These are phyloP conservation scores for Typhlichthys eigenmanni DNA, from an alignment of 2,797 vertebrate genomes.

Conservation along the genomic window DNA sequence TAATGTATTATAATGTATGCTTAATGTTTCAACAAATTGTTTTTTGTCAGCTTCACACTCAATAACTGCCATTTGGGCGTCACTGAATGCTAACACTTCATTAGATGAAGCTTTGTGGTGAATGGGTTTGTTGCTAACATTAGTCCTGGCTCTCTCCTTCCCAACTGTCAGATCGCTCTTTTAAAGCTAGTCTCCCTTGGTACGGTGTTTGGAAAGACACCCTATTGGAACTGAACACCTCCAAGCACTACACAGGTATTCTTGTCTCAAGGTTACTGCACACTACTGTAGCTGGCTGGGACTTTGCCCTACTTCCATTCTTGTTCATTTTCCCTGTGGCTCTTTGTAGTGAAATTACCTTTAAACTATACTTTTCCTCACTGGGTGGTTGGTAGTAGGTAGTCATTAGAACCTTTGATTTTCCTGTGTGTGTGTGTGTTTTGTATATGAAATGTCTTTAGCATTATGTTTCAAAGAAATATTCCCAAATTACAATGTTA, in stretches of 20 bases:
- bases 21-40: not conserved
- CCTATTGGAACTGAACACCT: constrained; percentile 87
- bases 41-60: not conserved
- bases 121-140: constrained; percentile 36
- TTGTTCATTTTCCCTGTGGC: constrained; percentile 22
- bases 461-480: not conserved
- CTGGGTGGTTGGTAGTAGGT: constrained; percentile 6
- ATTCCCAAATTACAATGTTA: too few relatives aligned
- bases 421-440: not conserved
- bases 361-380: not conserved
- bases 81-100: not conserved
- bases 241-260: constrained; percentile 88
- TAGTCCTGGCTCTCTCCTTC: constrained; percentile 45
- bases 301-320: constrained; percentile 1
- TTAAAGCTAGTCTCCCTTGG: constrained; percentile 93
- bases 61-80: too few relatives aligned
- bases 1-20: too few relatives aligned
- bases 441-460: not conserved
- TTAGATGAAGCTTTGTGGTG: not conserved
- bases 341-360: not conserved
- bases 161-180: constrained; percentile 86
- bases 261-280: constrained; percentile 36
- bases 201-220: constrained; percentile 92
- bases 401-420: not conserved
- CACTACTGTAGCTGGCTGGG: constrained; percentile 15